These are phyloP conservation scores for Balaenoptera acutorostrata DNA, from an alignment of 2,113 vertebrate species.

Conservation along the genomic window DNA sequence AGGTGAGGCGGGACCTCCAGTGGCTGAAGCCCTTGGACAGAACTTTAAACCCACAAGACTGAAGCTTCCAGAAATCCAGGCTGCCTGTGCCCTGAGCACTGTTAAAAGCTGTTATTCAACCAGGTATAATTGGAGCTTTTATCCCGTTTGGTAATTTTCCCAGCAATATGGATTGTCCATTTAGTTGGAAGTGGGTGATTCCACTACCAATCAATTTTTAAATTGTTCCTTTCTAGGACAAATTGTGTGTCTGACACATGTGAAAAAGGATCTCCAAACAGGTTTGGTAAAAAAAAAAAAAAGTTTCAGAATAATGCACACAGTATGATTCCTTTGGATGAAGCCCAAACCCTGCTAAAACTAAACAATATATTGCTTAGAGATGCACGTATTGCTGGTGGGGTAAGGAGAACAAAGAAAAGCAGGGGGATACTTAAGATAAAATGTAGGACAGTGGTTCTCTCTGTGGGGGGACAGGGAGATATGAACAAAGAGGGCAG, in stretches of 20 bases:
- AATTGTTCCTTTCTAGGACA: conserved; percentile 4
- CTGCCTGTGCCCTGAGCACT: accelerated
- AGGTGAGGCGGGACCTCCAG: background rate
- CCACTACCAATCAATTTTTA: conserved; percentile 2
- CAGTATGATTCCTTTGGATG: background rate
- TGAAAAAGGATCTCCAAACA: conserved; percentile 6
- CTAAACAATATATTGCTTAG: background rate
- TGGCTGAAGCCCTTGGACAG: background rate
- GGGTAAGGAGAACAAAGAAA: background rate
- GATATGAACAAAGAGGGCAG: background rate
- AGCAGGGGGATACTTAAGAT: background rate
- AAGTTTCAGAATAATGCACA: background rate
- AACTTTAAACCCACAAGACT: background rate
- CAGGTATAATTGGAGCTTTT: background rate
- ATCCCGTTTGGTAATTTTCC: background rate
- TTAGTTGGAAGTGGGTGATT: background rate
- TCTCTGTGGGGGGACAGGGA: background rate
- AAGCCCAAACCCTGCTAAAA: background rate
- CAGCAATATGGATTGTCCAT: background rate
- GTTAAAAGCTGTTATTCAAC: background rate
- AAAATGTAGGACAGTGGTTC: background rate
- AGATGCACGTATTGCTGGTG: background rate
- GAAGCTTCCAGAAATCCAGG: background rate
- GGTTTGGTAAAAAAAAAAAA: background rate
- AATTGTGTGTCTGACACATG: background rate